Base-by-base conservation (phyloP, 2,797 vertebrate genomes). In the Pipistrellus pipistrellus region DNA sequence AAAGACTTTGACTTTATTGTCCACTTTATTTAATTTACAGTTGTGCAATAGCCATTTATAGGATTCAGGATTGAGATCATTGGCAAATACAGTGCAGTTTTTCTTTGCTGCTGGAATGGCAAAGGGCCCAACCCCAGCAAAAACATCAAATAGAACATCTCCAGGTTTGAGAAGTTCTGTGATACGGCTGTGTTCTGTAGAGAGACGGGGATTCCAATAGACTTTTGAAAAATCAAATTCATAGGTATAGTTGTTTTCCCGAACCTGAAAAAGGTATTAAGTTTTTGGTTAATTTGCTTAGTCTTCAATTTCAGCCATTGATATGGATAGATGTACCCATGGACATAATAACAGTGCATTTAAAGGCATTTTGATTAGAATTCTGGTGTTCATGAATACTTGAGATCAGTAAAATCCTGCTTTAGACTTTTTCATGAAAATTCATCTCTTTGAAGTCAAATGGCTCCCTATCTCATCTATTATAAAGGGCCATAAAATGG, bases 221-320 rank as follows among this genome's bases (percentile, higher is more conserved):
- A 99, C 99, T 59, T 98, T 98, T 27, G 99, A 99, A 59, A 99
- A 99, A 98, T 99, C 99, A 98, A 99, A 98, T 94, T 99, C 99
- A 2, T 99, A 99, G 0, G 86, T 93, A 51, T 98, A 96, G 9
- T 99, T 99, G 8, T 99, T 99, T 98, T 99, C 99, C 95, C 98
- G 99, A 93, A 99, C 99, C 99, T 99, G 98, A 41, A 98, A 96
- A 96, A 86, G 87, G 27, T 76, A 94, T 85, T 93, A 64, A 59
- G 25, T 44, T 89, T 95, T 95, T 87, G n/a, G 25, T 94, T 96
- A 94, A 95, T 53, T 4, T 48, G 57, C 51, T 53, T 76, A 57
- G 21, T 85, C 78, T 93, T 78, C 93, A 93, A 88, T 82, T 69
- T 46, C 59, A 85, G 64, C 20, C 59, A 93, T 2, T 66, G 55